Percentiles rank a stretch among this genome's conserved stretches.
Evolutionary conservation across 2,113 vertebrate genomes (phyloP).

Genomic region (Sinosuthora webbiana): DNA sequence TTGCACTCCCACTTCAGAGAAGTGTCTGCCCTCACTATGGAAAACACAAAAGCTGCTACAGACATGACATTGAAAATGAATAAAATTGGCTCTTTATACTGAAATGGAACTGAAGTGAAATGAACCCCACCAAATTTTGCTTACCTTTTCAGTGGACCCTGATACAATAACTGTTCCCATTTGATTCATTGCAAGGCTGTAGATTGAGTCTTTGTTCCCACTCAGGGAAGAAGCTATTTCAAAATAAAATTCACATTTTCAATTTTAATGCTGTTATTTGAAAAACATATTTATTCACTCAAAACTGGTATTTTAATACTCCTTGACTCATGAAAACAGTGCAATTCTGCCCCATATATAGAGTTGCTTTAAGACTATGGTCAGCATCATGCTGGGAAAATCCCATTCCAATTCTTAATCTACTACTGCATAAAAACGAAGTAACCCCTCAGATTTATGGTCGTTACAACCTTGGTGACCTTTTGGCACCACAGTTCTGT

Average conservation of each 20-base stretch:
- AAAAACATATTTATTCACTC: neutral
- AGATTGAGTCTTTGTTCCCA: slow-evolving; percentile 99
- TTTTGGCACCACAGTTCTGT: neutral
- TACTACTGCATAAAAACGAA: neutral
- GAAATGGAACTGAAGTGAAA: neutral
- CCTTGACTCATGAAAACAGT: neutral
- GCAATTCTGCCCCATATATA: neutral
- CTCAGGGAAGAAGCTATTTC: slow-evolving; percentile 93
- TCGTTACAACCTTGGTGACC: neutral
- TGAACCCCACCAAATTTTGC: neutral
- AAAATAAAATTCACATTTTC: slow-evolving; percentile 36
- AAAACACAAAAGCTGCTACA: neutral
- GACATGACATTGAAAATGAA: neutral
- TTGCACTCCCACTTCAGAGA: neutral
- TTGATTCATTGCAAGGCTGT: slow-evolving; percentile 99
- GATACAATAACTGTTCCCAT: slow-evolving; percentile 98
- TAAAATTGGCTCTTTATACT: neutral
- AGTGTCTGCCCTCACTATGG: neutral
- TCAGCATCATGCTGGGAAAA: neutral
- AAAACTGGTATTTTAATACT: neutral
- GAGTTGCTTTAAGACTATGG: neutral
- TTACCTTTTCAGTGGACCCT: slow-evolving; percentile 98
- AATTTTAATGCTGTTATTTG: neutral
- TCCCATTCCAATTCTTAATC: neutral
- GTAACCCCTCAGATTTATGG: neutral